Base-by-base conservation (phyloP, 2,113 vertebrate species). In the Otis tarda region DNA sequence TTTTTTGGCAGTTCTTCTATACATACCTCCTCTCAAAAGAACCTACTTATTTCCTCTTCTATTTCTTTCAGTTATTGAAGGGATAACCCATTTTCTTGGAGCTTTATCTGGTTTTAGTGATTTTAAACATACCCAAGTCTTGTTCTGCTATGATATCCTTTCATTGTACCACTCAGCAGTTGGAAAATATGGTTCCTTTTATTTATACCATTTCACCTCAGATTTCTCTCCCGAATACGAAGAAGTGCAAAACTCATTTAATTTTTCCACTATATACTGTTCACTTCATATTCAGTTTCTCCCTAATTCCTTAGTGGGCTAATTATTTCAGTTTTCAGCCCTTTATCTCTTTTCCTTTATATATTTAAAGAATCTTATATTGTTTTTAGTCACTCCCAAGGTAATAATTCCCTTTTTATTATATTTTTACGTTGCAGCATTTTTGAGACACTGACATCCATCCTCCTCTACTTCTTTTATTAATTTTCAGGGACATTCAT, bases 381-480 rank as follows among this genome's bases (percentile, higher is more conserved):
- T 94, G 90, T 89, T 96, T 97, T 95, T 96, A 95, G 93, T 87
- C 75, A 76, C 49, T 95, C 95, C 90, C 96, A 81, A 77, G 90
- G 55, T n/a, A 81, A 65, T 92, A 59, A 94, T 96, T 94, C 83
- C 35, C 64, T 74, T 96, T 96, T 82, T 89, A 94, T 86, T 90
- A 25, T 81, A 68, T 93, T 96, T 93, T 76, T 83, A 89, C 8
- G 2, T 45, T 59, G 85, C 82, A 87, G 37, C 25, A 85, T 89
- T 94, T 95, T 85, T 83, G 69, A 92, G 80, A n/a, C 59, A 22
- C 65, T 87, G 73, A 61, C 84, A 95, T 92, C 76, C 71, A 79
- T 79, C 69, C 52, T 92, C 64, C n/a, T 73, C 52, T 39, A 60
- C 53, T 70, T 83, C 52, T 71, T 75, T 81, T 89, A 78, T 92